Percentiles rank a stretch among this genome's conserved stretches.
Conservation (phyloP, 2,113 vertebrate genomes). For the Colius striatus region DNA sequence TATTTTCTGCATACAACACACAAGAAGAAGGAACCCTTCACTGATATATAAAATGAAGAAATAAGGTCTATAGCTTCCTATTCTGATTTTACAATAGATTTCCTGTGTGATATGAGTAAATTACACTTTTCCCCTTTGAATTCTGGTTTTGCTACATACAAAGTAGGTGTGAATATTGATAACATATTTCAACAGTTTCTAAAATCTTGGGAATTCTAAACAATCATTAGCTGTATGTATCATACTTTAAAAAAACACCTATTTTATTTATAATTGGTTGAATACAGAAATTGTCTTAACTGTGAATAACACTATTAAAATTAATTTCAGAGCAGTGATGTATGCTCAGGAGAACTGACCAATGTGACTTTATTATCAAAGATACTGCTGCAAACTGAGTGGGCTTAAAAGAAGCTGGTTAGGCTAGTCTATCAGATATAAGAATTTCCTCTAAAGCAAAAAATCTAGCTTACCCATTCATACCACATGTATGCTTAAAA, state of each 20-base stretch:
- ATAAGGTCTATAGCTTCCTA: neutral
- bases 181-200: neutral
- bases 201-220: neutral
- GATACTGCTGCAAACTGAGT: fast-evolving
- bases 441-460: neutral
- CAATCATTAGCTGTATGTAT: neutral
- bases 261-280: neutral
- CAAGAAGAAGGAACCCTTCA: neutral
- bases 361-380: neutral
- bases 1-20: neutral
- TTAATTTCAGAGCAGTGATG: neutral
- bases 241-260: fast-evolving
- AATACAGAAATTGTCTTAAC: neutral
- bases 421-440: neutral
- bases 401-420: neutral
- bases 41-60: neutral
- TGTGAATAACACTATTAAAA: neutral
- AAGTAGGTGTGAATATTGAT: neutral
- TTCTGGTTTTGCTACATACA: neutral
- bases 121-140: neutral
- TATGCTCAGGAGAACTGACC: neutral
- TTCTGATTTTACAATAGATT: neutral
- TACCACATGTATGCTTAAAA: neutral
- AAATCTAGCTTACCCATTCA: neutral
- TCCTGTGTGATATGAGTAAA: neutral